phyloP scores from a whole-genome alignment of 1,140 invertebrate species.

The Aphidius ervi region DNA sequence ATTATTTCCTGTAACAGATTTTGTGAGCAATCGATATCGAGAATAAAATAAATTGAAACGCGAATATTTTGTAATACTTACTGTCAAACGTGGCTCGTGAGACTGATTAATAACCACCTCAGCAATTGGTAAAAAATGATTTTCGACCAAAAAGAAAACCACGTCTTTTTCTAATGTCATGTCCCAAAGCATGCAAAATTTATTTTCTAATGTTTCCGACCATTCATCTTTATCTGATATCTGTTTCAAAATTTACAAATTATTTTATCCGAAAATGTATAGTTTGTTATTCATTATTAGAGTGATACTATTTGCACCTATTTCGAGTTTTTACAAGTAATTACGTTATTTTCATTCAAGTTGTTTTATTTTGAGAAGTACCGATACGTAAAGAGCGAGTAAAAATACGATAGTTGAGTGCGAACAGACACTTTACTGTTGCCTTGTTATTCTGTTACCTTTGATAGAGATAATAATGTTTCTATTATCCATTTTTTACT shows the following conservation, averaged over 20 bases:
- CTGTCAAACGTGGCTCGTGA: slow-evolving; percentile 56
- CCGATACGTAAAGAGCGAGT: too few relatives aligned
- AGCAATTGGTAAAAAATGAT: slow-evolving; percentile 61
- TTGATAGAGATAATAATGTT: too few relatives aligned
- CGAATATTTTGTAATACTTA: slow-evolving; percentile 24
- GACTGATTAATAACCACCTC: slow-evolving; percentile 48
- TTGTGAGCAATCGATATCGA: slow-evolving; percentile 11
- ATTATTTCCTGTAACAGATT: slow-evolving; percentile 59
- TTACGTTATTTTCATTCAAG: too few relatives aligned
- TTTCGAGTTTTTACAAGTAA: too few relatives aligned
- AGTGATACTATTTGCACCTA: too few relatives aligned
- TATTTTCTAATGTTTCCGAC: slow-evolving; percentile 59
- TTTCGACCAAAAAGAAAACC: slow-evolving; percentile 61
- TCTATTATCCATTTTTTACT: too few relatives aligned
- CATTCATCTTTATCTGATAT: slow-evolving; percentile 46
- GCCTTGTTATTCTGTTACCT: too few relatives aligned
- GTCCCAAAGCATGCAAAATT: slow-evolving; percentile 73
- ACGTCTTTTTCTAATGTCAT: slow-evolving; percentile 72
- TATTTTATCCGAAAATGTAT: too few relatives aligned
- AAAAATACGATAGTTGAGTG: too few relatives aligned
- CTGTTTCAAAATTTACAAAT: slow-evolving; percentile 25
- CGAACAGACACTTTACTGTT: too few relatives aligned
- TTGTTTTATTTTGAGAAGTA: too few relatives aligned
- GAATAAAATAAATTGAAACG: slow-evolving; percentile 3
- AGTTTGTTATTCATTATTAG: too few relatives aligned